Evolutionary conservation across 2,888 invertebrate species (phyloP).

Genomic region (Tuta absoluta): DNA sequence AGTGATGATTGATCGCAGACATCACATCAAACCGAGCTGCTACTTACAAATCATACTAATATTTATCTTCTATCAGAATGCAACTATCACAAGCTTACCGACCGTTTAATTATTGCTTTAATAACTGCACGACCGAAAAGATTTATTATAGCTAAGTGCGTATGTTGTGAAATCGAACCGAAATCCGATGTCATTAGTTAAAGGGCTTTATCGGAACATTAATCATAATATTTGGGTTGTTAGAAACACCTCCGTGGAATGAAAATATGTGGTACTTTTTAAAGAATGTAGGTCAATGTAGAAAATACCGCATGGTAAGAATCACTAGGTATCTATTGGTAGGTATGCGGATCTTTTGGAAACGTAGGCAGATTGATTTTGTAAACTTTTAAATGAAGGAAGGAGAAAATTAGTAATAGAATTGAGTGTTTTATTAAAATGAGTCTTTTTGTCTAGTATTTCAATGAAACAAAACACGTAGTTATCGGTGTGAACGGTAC

Average conservation of each 20-base stretch:
- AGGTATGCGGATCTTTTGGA: too few relatives aligned
- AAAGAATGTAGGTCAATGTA: slow-evolving; percentile 20
- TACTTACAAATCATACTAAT: slow-evolving; percentile 21
- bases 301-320: background rate
- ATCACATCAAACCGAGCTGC: slow-evolving; percentile 2
- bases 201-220: slow-evolving; percentile 56
- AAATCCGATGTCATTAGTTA: slow-evolving; percentile 63
- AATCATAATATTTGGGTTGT: slow-evolving; percentile 53
- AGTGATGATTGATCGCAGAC: slow-evolving; percentile 23
- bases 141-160: slow-evolving; percentile 52
- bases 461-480: slow-evolving; percentile 43
- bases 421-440: background rate
- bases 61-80: slow-evolving; percentile 23
- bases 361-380: too few relatives aligned
- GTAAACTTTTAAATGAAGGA: too few relatives aligned
- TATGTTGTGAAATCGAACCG: slow-evolving; percentile 55
- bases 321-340: background rate
- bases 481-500: slow-evolving; percentile 61
- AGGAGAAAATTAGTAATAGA: too few relatives aligned
- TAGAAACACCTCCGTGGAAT: slow-evolving; percentile 13
- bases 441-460: slow-evolving; percentile 27
- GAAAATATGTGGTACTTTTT: slow-evolving; percentile 17
- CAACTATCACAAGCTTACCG: slow-evolving; percentile 30
- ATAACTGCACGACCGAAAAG: slow-evolving; percentile 48
- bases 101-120: slow-evolving; percentile 45